Evolutionary conservation across 2,113 vertebrate genomes (phyloP).

Genomic region (Cyanocitta stelleri): DNA sequence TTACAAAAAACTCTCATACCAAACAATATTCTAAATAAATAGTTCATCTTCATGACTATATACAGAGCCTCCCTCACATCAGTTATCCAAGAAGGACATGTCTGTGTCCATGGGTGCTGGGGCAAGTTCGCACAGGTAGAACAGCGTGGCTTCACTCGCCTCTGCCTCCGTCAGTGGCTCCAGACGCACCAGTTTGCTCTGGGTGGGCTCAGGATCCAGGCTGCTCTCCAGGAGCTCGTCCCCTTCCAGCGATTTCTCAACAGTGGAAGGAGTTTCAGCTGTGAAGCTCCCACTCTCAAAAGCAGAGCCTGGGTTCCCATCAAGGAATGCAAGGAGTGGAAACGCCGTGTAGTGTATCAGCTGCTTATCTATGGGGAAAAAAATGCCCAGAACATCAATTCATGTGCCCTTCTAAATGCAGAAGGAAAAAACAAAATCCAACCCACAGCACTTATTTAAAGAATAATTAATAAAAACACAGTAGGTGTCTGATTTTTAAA

Average conservation of each 20-base stretch:
- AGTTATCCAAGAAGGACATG: constrained; percentile 75
- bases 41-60: constrained; percentile 81
- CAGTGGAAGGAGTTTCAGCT: constrained; percentile 37
- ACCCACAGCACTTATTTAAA: neutral
- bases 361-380: constrained; percentile 79
- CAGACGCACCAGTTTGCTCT: constrained; percentile 87
- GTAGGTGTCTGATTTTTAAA: neutral
- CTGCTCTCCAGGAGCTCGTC: constrained; percentile 78
- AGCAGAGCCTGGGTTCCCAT: constrained; percentile 75
- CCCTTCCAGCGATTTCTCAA: constrained; percentile 67
- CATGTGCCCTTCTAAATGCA: neutral
- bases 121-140: constrained; percentile 91
- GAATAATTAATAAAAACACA: neutral
- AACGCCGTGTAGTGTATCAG: constrained; percentile 91
- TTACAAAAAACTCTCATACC: constrained; percentile 74
- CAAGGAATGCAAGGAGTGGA: constrained; percentile 88
- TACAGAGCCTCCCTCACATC: constrained; percentile 60
- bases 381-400: neutral
- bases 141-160: constrained; percentile 87
- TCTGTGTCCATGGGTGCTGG: constrained; percentile 76
- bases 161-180: constrained; percentile 92
- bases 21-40: constrained; percentile 83
- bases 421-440: neutral
- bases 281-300: constrained; percentile 49
- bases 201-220: constrained; percentile 66